Evolutionary conservation across 2,113 vertebrate species (phyloP).

Genomic region (Aegithalos caudatus): DNA sequence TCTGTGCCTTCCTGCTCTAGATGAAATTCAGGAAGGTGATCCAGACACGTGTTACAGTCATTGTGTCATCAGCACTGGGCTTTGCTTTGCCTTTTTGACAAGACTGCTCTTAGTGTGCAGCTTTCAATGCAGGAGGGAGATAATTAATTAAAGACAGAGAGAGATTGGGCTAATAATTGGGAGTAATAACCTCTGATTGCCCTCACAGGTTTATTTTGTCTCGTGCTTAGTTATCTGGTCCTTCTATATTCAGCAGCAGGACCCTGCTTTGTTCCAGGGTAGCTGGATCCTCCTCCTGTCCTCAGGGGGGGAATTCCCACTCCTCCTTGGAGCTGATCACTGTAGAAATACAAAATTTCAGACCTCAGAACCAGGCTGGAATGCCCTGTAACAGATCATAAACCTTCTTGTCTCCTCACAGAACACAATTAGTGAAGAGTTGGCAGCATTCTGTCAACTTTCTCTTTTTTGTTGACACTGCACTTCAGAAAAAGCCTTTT

Average conservation of each 20-base stretch:
- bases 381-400: neutral
- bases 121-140: neutral
- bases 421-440: rapidly evolving
- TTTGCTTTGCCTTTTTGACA: neutral
- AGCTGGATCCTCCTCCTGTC: neutral
- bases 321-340: neutral
- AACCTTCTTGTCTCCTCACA: neutral
- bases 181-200: neutral
- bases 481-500: neutral
- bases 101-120: neutral
- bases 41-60: neutral
- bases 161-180: neutral
- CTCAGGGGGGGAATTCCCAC: neutral
- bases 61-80: neutral
- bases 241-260: neutral
- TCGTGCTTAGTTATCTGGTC: neutral
- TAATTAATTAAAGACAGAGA: neutral
- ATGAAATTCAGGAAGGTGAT: neutral
- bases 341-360: neutral
- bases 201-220: neutral
- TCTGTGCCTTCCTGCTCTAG: conserved; percentile 21
- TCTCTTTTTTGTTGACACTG: neutral
- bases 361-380: neutral
- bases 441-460: neutral
- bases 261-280: neutral